phyloP scores from a whole-genome alignment of 2,797 vertebrate species.

The Lerista edwardsae region DNA sequence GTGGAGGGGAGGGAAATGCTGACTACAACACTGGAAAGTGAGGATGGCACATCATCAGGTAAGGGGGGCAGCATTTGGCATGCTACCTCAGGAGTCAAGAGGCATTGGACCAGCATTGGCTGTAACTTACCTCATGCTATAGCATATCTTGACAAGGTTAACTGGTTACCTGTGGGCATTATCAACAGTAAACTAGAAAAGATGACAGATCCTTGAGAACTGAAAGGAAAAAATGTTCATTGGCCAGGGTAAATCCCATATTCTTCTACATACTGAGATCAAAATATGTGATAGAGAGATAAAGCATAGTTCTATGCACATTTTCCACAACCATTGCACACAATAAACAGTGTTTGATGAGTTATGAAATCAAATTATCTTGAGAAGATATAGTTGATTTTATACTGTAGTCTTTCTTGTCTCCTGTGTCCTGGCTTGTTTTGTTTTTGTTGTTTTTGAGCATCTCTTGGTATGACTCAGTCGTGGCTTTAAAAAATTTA shows the following conservation, averaged over 20 bases:
- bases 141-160: neutral
- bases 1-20: too few relatives aligned
- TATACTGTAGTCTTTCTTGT: neutral
- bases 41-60: too few relatives aligned
- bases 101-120: too few relatives aligned
- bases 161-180: neutral
- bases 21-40: too few relatives aligned
- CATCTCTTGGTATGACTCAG: neutral
- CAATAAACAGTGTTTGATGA: too few relatives aligned
- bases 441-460: too few relatives aligned
- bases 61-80: neutral
- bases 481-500: neutral
- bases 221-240: neutral
- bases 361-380: neutral
- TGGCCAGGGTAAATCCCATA: neutral
- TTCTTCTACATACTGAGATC: neutral
- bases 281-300: neutral
- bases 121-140: neutral
- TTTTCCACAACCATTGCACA: neutral
- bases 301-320: neutral
- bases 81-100: too few relatives aligned
- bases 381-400: neutral
- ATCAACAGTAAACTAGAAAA: neutral
- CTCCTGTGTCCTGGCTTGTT: neutral
- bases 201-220: neutral